phyloP scores from a whole-genome alignment of 1,140 invertebrate species.

The Mactra quadrangularis region DNA sequence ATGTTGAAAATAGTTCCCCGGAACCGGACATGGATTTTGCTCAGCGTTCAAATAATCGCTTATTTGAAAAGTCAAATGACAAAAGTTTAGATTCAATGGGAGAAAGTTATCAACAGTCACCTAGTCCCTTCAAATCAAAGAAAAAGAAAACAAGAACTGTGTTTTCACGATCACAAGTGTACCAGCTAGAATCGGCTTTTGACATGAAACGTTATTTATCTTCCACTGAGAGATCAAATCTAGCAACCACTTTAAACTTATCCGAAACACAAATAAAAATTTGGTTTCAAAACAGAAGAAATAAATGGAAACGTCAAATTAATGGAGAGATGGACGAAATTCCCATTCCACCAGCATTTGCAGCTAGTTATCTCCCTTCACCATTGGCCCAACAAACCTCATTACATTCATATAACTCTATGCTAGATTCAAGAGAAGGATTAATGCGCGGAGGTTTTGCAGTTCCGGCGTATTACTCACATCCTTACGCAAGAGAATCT shows the following conservation, averaged over 20 bases:
- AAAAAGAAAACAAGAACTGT: slow-evolving; percentile 91
- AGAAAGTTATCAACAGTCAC: slow-evolving; percentile 43
- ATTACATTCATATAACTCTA: slow-evolving; percentile 21
- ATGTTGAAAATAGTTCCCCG: background rate
- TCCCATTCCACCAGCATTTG: slow-evolving; percentile 40
- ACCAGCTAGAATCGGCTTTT: slow-evolving; percentile 99
- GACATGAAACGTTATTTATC: slow-evolving; percentile 98
- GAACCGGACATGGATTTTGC: background rate
- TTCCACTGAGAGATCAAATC: slow-evolving; percentile 97
- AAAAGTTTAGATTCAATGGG: slow-evolving; percentile 54
- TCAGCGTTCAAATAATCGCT: background rate
- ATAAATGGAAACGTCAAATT: slow-evolving; percentile 99
- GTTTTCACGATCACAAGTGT: slow-evolving; percentile 98
- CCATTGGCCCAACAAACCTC: background rate
- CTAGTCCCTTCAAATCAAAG: slow-evolving; percentile 51
- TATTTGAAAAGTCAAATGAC: slow-evolving; percentile 26
- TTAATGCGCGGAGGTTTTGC: slow-evolving; percentile 30
- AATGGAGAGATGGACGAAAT: slow-evolving; percentile 63
- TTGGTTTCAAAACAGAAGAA: slow-evolving; percentile 91
- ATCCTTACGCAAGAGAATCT: slow-evolving; percentile 30
- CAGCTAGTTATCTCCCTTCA: slow-evolving; percentile 19
- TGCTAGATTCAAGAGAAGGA: slow-evolving; percentile 32
- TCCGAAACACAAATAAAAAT: slow-evolving; percentile 94
- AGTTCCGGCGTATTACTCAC: slow-evolving; percentile 30
- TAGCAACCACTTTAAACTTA: slow-evolving; percentile 95